Conservation (phyloP, 2,888 invertebrate species). For the Fissipunctia ypsillon region DNA sequence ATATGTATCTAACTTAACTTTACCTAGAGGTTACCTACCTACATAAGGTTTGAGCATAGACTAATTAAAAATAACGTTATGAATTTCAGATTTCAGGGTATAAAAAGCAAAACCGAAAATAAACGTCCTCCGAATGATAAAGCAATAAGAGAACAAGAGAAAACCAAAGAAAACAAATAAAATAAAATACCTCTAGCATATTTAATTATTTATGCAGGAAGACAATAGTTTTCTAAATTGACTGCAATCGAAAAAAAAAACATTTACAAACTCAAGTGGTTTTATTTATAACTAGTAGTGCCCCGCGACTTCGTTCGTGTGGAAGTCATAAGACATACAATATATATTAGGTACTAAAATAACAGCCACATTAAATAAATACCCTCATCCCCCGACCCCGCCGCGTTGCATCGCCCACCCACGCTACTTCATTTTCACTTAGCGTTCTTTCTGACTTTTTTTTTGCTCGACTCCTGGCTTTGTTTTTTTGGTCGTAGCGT, state of each 20-base stretch:
- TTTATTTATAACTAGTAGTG: slow-evolving; percentile 24
- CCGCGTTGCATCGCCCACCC: no score
- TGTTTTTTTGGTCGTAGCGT: no score
- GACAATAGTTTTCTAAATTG: slow-evolving; percentile 15
- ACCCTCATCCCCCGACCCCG: no score
- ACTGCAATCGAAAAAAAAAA: not conserved
- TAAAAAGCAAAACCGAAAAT: slow-evolving; percentile 77
- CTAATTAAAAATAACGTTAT: not conserved
- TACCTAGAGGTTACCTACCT: not conserved
- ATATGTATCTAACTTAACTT: not conserved
- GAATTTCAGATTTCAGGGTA: slow-evolving; percentile 80
- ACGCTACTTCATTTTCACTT: no score
- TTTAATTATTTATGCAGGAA: no score
- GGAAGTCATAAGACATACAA: no score
- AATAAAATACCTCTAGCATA: not conserved
- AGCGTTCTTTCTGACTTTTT: no score
- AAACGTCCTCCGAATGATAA: slow-evolving; percentile 80
- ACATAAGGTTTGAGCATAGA: not conserved
- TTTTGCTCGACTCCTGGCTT: no score
- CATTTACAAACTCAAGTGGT: not conserved
- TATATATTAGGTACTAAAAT: no score
- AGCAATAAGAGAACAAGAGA: slow-evolving; percentile 76
- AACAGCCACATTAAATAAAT: no score
- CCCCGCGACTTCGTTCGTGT: no score
- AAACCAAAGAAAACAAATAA: slow-evolving; percentile 43